Evolutionary conservation across 2,113 vertebrate genomes (phyloP).

Genomic region (Antidorcas marsupialis): DNA sequence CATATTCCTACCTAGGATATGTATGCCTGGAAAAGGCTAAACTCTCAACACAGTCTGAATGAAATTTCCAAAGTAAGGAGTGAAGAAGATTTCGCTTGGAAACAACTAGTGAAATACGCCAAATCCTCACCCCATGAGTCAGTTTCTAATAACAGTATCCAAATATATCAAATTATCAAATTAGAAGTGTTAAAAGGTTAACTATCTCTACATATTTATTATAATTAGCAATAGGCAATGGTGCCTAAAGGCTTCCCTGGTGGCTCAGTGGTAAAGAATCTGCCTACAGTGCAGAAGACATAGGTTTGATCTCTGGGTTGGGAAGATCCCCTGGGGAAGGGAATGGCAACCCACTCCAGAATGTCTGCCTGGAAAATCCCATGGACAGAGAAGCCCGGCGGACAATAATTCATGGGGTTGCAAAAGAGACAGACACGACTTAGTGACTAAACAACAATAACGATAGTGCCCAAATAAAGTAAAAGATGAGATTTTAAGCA

Average conservation of each 20-base stretch:
- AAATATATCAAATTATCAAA: neutral
- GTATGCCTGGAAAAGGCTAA: neutral
- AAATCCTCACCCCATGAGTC: neutral
- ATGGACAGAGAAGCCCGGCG: neutral
- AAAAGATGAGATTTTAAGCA: neutral
- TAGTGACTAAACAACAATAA: neutral
- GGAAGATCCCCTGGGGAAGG: neutral
- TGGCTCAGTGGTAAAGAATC: neutral
- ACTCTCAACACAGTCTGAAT: neutral
- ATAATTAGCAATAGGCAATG: neutral
- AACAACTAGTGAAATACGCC: neutral
- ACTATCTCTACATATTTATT: neutral
- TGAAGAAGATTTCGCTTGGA: neutral
- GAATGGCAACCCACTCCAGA: neutral
- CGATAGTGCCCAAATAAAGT: neutral
- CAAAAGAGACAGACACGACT: neutral
- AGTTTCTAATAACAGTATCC: neutral
- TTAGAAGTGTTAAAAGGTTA: neutral
- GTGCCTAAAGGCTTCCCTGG: neutral
- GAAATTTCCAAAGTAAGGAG: neutral
- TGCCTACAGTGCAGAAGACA: neutral
- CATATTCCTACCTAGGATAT: neutral
- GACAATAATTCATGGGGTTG: neutral
- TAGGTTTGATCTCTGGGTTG: neutral
- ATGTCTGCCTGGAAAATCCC: neutral